These are phyloP conservation scores for Drosophila simulans DNA, from an alignment of 1,140 invertebrate species.

Conservation along the genomic window DNA sequence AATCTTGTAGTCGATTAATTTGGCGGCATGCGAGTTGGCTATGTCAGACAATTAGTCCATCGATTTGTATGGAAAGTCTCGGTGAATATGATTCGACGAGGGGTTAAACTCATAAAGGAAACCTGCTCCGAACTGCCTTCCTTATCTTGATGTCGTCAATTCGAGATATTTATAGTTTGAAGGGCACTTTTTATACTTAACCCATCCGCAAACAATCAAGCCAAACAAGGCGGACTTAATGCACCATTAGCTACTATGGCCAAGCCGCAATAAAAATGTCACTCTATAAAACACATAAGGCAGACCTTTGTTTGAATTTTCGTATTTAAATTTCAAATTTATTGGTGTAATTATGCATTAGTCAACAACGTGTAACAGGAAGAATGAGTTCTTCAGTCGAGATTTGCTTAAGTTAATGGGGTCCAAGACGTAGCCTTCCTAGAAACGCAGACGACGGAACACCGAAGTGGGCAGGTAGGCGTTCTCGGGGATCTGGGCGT, in stretches of 20 bases:
- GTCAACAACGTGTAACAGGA: conserved; percentile 67
- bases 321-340: conserved; percentile 56
- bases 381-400: conserved; percentile 29
- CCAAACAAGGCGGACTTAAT: conserved; percentile 27
- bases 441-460: conserved; percentile 72
- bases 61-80: conserved; percentile 8
- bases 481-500: conserved; percentile 61
- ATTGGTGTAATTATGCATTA: conserved; percentile 66
- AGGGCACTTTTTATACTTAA: conserved; percentile 36
- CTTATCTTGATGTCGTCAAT: conserved; percentile 20
- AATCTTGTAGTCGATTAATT: conserved; percentile 55
- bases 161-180: conserved; percentile 38
- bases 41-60: conserved; percentile 21
- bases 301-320: conserved; percentile 34
- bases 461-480: conserved; percentile 73
- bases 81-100: too few species aligned
- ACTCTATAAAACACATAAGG: conserved; percentile 38
- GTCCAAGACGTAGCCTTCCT: conserved; percentile 10
- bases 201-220: conserved; percentile 22
- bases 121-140: conserved; percentile 13
- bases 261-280: conserved; percentile 32
- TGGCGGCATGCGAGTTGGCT: background rate
- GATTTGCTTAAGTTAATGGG: conserved; percentile 26
- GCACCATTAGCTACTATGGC: conserved; percentile 21
- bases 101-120: conserved; percentile 12